Conservation (phyloP, 1,140 invertebrate species). For the Ooceraea biroi region DNA sequence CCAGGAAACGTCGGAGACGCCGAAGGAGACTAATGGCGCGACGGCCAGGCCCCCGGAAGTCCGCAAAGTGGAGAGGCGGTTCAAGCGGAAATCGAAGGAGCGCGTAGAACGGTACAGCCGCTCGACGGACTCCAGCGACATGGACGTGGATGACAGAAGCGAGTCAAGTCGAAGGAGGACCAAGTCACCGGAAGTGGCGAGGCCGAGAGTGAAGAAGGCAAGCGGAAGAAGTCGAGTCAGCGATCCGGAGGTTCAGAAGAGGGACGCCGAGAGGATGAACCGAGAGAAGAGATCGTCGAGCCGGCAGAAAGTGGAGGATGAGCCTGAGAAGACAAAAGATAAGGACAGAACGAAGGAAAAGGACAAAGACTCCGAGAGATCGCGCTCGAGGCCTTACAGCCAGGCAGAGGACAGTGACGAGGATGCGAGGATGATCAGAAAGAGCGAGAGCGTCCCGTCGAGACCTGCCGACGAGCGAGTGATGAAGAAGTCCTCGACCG, state of each 20-base stretch:
- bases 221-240: constrained; percentile 34
- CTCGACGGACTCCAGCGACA: constrained; percentile 77
- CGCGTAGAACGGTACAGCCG: constrained; percentile 64
- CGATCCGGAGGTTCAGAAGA: constrained; percentile 51
- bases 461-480: not conserved
- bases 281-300: constrained; percentile 65
- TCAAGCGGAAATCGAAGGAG: constrained; percentile 72
- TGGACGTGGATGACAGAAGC: constrained; percentile 73
- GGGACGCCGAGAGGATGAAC: constrained; percentile 5
- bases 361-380: constrained; percentile 5
- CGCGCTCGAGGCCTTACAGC: not conserved
- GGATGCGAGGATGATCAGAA: constrained; percentile 49
- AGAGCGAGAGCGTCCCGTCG: constrained; percentile 65
- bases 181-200: constrained; percentile 75
- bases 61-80: constrained; percentile 51
- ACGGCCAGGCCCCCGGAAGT: constrained; percentile 4
- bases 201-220: constrained; percentile 46
- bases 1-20: constrained; percentile 37
- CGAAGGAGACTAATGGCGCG: constrained; percentile 36
- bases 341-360: too few species aligned
- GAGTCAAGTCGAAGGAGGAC: constrained; percentile 65
- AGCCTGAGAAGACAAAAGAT: not conserved
- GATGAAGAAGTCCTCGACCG: constrained; percentile 50
- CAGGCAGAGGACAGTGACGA: constrained; percentile 62
- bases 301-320: constrained; percentile 50